These are phyloP conservation scores for Iselma pallidipennis DNA, from an alignment of 2,888 invertebrate species.

Conservation along the genomic window DNA sequence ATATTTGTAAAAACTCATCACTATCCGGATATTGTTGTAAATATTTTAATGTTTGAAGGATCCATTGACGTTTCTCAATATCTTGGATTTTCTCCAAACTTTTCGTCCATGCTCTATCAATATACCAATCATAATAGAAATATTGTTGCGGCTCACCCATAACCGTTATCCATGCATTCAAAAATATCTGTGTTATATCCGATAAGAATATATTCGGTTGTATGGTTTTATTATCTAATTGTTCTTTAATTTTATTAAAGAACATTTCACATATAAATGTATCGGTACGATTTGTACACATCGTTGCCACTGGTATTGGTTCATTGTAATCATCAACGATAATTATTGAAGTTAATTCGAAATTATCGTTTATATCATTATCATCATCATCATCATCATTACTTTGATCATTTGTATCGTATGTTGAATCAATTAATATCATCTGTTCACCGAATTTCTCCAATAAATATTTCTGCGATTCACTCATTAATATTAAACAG, in stretches of 20 bases:
- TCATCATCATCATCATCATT: neutral
- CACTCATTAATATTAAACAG: constrained; percentile 1
- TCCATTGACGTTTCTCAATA: neutral
- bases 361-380: neutral
- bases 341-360: neutral
- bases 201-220: neutral
- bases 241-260: constrained; percentile 1
- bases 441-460: neutral
- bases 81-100: neutral
- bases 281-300: neutral
- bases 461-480: neutral
- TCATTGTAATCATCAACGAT: neutral
- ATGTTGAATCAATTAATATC: neutral
- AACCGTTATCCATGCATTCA: neutral
- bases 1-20: neutral
- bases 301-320: neutral
- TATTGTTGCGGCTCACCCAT: neutral
- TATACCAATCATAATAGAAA: neutral
- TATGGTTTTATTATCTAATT: neutral
- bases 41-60: neutral
- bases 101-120: neutral
- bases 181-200: neutral
- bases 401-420: neutral
- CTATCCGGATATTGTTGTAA: neutral
- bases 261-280: constrained; percentile 1